These are phyloP conservation scores for Triops longicaudatus DNA, from an alignment of 1,140 invertebrate species.

Conservation along the genomic window DNA sequence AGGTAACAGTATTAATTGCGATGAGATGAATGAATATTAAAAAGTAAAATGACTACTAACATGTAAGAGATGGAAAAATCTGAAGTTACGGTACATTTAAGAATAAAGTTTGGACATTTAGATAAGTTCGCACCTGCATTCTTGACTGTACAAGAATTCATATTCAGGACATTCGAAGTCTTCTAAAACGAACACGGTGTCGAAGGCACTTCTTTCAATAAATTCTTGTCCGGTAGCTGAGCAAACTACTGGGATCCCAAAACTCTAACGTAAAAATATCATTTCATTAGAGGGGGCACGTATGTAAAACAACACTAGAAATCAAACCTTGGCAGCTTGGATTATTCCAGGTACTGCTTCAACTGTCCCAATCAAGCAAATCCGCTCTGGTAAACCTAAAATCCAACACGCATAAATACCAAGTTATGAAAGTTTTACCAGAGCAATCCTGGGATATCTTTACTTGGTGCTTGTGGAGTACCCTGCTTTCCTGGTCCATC, in stretches of 20 bases:
- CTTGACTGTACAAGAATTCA: constrained; percentile 52
- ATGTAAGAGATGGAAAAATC: not conserved
- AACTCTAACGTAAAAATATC: constrained; percentile 41
- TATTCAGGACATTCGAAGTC: constrained; percentile 59
- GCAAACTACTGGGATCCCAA: constrained; percentile 52
- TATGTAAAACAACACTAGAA: not conserved
- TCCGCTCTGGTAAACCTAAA: constrained; percentile 13
- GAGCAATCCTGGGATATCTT: too few relatives aligned
- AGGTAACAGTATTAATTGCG: not conserved
- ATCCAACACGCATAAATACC: not conserved
- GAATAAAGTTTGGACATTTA: constrained; percentile 34
- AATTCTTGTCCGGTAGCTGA: constrained; percentile 53
- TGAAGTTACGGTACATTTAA: not conserved
- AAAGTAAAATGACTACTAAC: not conserved
- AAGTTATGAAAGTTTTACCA: not conserved
- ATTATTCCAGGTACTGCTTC: constrained; percentile 5
- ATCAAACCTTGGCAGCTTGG: constrained; percentile 29
- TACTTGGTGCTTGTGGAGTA: constrained; percentile 19
- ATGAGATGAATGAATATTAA: not conserved
- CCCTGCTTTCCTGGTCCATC: constrained; percentile 13
- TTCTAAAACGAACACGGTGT: constrained; percentile 60
- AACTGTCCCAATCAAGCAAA: constrained; percentile 28
- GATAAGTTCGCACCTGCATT: constrained; percentile 46
- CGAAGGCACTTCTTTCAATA: constrained; percentile 39
- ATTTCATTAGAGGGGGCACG: not conserved